Evolutionary conservation across 23 tunicate genomes (phyloP).

Genomic region (Ciona savignyi): DNA sequence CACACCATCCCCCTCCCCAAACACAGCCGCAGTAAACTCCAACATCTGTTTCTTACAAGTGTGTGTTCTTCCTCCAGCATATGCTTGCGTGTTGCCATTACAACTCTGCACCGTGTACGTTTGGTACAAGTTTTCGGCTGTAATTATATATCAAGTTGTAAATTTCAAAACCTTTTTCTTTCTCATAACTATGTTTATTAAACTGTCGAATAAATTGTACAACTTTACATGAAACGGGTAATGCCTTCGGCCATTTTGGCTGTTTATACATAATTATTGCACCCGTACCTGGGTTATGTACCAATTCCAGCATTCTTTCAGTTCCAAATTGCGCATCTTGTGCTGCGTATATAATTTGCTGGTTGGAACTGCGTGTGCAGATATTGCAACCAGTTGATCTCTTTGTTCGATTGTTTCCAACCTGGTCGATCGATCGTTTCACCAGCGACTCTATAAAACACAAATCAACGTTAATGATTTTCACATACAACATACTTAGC

Average conservation of each 20-base stretch:
- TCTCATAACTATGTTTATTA: no score
- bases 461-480: no score
- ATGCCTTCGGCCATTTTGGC: no score
- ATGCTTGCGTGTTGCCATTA: neutral
- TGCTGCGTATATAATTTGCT: slow-evolving; percentile 13
- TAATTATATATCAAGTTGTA: no score
- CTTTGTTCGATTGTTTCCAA: slow-evolving; percentile 5
- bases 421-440: neutral
- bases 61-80: neutral
- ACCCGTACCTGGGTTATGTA: slow-evolving; percentile 17
- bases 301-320: slow-evolving; percentile 3
- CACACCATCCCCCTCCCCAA: neutral
- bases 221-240: no score
- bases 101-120: slow-evolving; percentile 5
- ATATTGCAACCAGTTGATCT: slow-evolving; percentile 13
- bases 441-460: neutral
- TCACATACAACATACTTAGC: no score
- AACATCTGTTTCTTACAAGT: slow-evolving; percentile 18
- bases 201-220: no score
- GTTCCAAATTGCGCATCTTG: slow-evolving; percentile 18
- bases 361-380: neutral
- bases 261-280: no score
- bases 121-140: slow-evolving; percentile 28
- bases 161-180: no score
- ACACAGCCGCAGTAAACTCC: slow-evolving; percentile 21